Evolutionary conservation across 2,888 invertebrate species (phyloP).

Genomic region (Rhagium mordax): DNA sequence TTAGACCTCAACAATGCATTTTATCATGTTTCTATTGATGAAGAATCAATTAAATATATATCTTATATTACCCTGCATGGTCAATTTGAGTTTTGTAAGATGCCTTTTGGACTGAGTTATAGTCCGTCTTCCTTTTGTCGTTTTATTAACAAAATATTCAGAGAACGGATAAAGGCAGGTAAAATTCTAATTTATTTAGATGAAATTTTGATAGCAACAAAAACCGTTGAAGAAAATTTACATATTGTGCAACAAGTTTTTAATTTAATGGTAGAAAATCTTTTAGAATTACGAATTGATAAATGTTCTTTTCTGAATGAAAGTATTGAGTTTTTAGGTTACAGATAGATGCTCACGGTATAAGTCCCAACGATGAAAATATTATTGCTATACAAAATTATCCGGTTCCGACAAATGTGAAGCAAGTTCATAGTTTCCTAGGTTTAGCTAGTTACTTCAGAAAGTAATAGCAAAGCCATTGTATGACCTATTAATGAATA

Average conservation of each 20-base stretch:
- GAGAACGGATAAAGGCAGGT: background rate
- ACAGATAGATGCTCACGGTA: background rate
- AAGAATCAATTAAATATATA: background rate
- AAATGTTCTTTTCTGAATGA: slow-evolving; percentile 28
- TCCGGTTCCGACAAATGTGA: no score
- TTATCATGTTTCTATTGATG: no score
- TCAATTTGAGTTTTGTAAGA: slow-evolving; percentile 10
- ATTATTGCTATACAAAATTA: no score
- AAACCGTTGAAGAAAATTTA: slow-evolving; percentile 20
- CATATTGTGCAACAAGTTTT: slow-evolving; percentile 19
- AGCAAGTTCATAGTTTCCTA: no score
- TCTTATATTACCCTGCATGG: no score
- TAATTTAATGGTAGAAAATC: background rate
- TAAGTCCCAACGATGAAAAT: background rate
- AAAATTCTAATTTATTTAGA: slow-evolving; percentile 17
- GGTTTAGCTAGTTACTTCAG: no score
- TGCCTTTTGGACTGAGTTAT: slow-evolving; percentile 9
- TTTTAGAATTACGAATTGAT: slow-evolving; percentile 3
- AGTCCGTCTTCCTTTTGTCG: background rate
- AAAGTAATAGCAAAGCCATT: background rate
- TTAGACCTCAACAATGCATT: no score
- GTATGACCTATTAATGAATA: slow-evolving; percentile 4
- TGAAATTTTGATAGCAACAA: slow-evolving; percentile 25
- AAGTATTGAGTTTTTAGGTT: background rate
- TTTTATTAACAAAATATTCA: slow-evolving; percentile 11